Base-by-base conservation (phyloP, 1,140 invertebrate species). In the Prorops nasuta region DNA sequence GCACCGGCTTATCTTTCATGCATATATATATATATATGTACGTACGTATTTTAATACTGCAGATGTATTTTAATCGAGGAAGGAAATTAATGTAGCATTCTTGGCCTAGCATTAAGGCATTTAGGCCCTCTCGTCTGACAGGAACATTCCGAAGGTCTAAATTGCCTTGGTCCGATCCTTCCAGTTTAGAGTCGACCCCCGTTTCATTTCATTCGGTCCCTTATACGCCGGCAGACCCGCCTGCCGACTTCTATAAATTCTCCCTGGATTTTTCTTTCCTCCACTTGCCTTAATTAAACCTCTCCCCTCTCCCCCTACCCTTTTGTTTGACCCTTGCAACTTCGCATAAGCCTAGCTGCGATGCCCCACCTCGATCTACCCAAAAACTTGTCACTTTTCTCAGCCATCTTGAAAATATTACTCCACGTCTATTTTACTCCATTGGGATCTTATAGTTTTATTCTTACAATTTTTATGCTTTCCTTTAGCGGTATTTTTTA, bases 271-370 rank as follows among this genome's bases (percentile, higher is more conserved):
- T 74, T 74, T 74, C 71, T 72, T 74, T 74, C 60, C 69, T 74
- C 63, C 65, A 70, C 69, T 73, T 72, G 69, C 69, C 68, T 74
- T 74, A 74, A 72, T 74, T 74, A 74, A 74, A 74, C 65, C 64
- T 66, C 60, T 66, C 66, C 61, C 64, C 24, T 28, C 24, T 10
- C 10, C 24, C 4, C 24, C n/a, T n/a, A n/a, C n/a, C n/a, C n/a
- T n/a, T n/a, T n/a, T n/a, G n/a, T n/a, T n/a, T n/a, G n/a, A 52
- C 61, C 61, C 63, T 64, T 64, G 65, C 51, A 51, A 64, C 64
- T 63, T 31, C 54, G 49, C 38, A n/a, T n/a, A n/a, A n/a, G n/a
- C n/a, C n/a, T n/a, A n/a, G n/a, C n/a, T n/a, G n/a, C n/a, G n/a
- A n/a, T n/a, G n/a, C n/a, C n/a, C n/a, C n/a, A n/a, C n/a, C n/a